Evolutionary conservation across 2,797 vertebrate species (phyloP), one percentile per base, ranked within the genome.

Genomic region (Cirrhinus molitorella): DNA sequence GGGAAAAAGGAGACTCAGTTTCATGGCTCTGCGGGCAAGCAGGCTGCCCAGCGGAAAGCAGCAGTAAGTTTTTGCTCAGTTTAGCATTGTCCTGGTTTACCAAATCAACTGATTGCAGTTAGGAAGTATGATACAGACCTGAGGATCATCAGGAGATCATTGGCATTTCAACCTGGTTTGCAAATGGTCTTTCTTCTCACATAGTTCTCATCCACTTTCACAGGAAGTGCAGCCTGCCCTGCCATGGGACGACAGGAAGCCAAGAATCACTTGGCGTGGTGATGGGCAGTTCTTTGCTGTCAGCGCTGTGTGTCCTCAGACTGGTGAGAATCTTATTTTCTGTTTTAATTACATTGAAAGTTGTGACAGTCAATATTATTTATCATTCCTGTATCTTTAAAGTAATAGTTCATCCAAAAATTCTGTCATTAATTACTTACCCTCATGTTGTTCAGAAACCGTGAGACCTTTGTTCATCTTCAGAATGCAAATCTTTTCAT

Each of bases 1-100:
- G 98, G 98, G 34, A 98, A 96, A 94, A 99, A 99, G 89, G 98
- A 99, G 89, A 99, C 98, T 0, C 98, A 99, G 91, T 99, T 99
- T 87, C 98, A 98, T 37, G 98, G 98, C 84, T 98, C 97, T 10
- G 97, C 97, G 89, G 98, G 98, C 79, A 99, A 99, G 86, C 94
- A 96, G 87, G 96, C 97, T 0, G 97, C 97, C 0, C 95, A 95
- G 89, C 94, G 70, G 83, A 96, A 97, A 89, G 88, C 89, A 47
- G 91, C 45, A 93, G 98, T 99, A 93, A 72, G 91, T 37, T 37
- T 13, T 6, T 51, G 55, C 45, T 65, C 0, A 5, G 19, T 11
- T 47, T 4, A 59, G 6, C 21, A 3, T 59, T n/a, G 0, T 23
- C 5, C 51, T 80, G n/a, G 11, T 34, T 66, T 16, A 51, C 19